These are phyloP conservation scores for Sminthurides bifidus DNA, from an alignment of 1,140 invertebrate genomes.

Conservation along the genomic window DNA sequence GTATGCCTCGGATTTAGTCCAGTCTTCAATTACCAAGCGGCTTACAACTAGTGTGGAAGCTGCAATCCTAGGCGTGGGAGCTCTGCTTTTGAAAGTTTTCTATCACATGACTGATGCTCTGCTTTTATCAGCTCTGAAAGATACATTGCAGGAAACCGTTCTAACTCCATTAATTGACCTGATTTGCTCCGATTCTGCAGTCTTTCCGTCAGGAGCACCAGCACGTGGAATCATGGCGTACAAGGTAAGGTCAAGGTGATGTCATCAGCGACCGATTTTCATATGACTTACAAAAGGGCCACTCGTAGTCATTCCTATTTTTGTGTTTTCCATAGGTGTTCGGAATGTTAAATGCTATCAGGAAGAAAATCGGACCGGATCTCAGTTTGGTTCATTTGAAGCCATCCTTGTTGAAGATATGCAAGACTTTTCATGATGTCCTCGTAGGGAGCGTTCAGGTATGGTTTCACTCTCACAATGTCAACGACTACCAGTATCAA, in stretches of 20 bases:
- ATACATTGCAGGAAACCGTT: constrained; percentile 13
- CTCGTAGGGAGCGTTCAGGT: constrained; percentile 4
- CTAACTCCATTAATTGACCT: constrained; percentile 19
- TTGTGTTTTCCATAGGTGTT: constrained; percentile 13
- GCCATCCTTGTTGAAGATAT: constrained; percentile 21
- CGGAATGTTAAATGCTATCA: constrained; percentile 23
- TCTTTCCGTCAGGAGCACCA: constrained; percentile 19
- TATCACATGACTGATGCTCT: constrained; percentile 25
- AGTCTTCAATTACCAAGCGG: constrained; percentile 35
- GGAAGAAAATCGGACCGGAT: constrained; percentile 29
- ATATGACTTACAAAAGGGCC: too few species aligned
- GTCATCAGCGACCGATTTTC: too few species aligned
- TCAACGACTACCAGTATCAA: too few species aligned
- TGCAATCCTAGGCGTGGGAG: constrained; percentile 22
- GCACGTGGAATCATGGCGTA: constrained; percentile 14
- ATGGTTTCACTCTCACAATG: too few species aligned
- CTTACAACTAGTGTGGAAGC: constrained; percentile 23
- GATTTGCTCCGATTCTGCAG: constrained; percentile 11
- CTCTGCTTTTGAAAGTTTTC: constrained; percentile 25
- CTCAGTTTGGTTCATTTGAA: constrained; percentile 17
- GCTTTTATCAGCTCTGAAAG: constrained; percentile 20
- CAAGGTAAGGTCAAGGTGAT: too few species aligned
- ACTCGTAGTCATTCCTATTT: too few species aligned
- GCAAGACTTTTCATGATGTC: constrained; percentile 16
- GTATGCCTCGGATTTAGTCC: constrained; percentile 60